Evolutionary conservation across 2,888 invertebrate species (phyloP), one percentile per base, ranked within the genome.

Genomic region (Archips xylosteana): DNA sequence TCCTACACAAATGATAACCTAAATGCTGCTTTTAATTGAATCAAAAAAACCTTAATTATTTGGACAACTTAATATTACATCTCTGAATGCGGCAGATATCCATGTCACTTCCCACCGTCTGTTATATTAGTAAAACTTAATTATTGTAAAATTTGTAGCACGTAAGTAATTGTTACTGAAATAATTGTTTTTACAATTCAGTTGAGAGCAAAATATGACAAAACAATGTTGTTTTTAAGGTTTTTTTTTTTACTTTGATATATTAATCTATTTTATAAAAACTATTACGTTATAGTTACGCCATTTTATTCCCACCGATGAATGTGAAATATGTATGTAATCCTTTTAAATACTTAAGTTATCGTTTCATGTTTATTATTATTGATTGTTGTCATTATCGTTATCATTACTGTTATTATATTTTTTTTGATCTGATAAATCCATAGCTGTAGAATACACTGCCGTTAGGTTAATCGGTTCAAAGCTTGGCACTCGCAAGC

Each of bases 131-230:
- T 65, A 51, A 34, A n/a, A 6, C 12, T 2, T 65, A 69, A 69
- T 59, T 13, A 63, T 49, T 69, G 59, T 69, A 74, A 57, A 74
- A 60, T 69, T 34, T 49, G 15, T 60, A 73, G 59, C 1, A 15
- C 34, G 32, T 70, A 70, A 57, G 67, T 23, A 34, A 64, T 65
- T 69, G 73, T 69, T 74, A 70, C 15, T 59, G 15, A 65, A 42
- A 49, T 64, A 59, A 64, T 51, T 49, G 63, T 69, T 64, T 63
- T 39, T 49, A 73, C 10, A 59, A 47, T 61, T 65, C 13, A 15
- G 39, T 45, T 12, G 74, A 74, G 74, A 74, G 74, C 74, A 70
- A 15, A 63, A 60, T 54, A 70, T 74, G 74, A 74, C 74, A 70
- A 69, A 51, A 59, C 10, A 45, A 51, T 61, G 32, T 45, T 59